Evolutionary conservation across 2,888 invertebrate species (phyloP), one percentile per base, ranked within the genome.

Genomic region (Drosophila barbarae): DNA sequence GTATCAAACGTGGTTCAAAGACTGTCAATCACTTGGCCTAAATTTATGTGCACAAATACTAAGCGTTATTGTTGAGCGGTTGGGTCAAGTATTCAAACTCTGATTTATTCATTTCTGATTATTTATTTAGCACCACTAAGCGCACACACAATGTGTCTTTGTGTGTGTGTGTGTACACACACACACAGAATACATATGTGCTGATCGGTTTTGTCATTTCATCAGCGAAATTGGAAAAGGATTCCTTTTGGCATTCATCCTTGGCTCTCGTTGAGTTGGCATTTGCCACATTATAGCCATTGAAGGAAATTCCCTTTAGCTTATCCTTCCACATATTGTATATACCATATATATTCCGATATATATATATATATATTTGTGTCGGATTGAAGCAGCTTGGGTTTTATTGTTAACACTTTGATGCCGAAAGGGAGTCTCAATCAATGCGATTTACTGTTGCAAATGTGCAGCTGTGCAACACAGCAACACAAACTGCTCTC

Each of bases 101-200:
- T 52, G 53, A 53, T 79, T 76, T 76, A 75, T 81, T 78, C 66
- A 82, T 73, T 59, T 57, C 55, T 61, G 66, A 71, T 78, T 76
- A 73, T 78, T 71, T 78, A 76, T 73, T 68, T 61, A 73, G 46
- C 60, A 28, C n/a, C 58, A 41, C 58, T 42, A 28, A 34, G 46
- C 46, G 46, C 46, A 42, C 41, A 52, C 70, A 76, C 73, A 55
- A 28, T 55, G 55, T 18, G 51, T 28, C 55, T n/a, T 52, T 55
- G 52, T 55, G 53, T 32, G 13, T 2, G 8, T 8, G n/a, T 9
- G 13, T 2, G 8, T 8, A 15, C 9, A 21, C 21, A 15, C 34
- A 23, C 6, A 15, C 15, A 15, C 12, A n/a, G 4, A 13, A 39
- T 18, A 18, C 68, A 57, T 26, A 56, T 72, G 53, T 57, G 63